These are phyloP conservation scores for Octonoba sinensis DNA, from an alignment of 2,888 invertebrate species.

Conservation along the genomic window DNA sequence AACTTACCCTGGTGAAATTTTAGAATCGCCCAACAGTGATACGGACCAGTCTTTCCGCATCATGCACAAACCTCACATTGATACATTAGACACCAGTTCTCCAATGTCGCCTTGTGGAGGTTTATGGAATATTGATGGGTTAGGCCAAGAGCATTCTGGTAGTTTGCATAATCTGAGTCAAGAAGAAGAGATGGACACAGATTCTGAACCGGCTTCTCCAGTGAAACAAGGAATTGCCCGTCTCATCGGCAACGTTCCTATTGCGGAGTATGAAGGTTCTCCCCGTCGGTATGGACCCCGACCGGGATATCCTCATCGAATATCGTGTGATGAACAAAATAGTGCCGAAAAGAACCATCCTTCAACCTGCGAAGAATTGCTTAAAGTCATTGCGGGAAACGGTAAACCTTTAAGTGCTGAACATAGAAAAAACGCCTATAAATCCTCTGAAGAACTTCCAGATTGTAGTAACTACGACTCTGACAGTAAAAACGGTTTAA, in stretches of 20 bases:
- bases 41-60: constrained; percentile 47
- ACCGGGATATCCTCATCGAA: constrained; percentile 86
- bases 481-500: constrained; percentile 34
- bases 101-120: constrained; percentile 56
- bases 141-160: constrained; percentile 24
- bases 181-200: constrained; percentile 69
- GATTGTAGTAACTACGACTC: constrained; percentile 45
- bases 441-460: constrained; percentile 22
- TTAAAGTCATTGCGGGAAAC: constrained; percentile 58
- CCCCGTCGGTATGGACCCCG: constrained; percentile 86
- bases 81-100: constrained; percentile 44
- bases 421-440: constrained; percentile 18
- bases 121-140: constrained; percentile 41
- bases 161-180: constrained; percentile 37
- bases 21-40: constrained; percentile 62
- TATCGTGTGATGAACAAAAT: constrained; percentile 60
- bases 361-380: constrained; percentile 57
- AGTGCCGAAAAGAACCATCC: constrained; percentile 42
- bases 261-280: constrained; percentile 92
- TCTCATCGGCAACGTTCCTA: constrained; percentile 86
- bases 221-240: constrained; percentile 66
- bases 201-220: constrained; percentile 64
- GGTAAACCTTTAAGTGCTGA: constrained; percentile 20
- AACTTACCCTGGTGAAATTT: constrained; percentile 47
- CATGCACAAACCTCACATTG: constrained; percentile 57